Percentiles rank a stretch among this genome's conserved stretches.
Conservation (phyloP, 2,113 vertebrate genomes). For the Bujurquina vittata region DNA sequence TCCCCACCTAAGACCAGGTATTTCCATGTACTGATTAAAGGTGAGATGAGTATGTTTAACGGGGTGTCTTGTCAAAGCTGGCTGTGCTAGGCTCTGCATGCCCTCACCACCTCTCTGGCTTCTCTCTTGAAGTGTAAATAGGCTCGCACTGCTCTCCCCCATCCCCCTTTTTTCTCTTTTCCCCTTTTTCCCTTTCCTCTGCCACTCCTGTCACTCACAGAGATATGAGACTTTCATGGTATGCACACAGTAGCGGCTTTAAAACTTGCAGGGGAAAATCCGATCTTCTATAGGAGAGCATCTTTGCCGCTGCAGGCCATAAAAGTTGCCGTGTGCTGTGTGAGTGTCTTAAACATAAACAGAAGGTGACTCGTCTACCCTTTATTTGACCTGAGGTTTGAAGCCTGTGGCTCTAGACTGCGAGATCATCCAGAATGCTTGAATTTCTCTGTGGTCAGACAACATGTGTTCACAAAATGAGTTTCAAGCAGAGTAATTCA, state of each 20-base stretch:
- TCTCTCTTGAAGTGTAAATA: slow-evolving; percentile 82
- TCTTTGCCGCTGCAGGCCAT: neutral
- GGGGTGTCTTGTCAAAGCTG: slow-evolving; percentile 61
- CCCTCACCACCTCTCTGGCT: slow-evolving; percentile 66
- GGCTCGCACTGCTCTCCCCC: slow-evolving; percentile 58
- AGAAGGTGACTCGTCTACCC: slow-evolving; percentile 5
- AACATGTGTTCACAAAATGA: slow-evolving; percentile 34
- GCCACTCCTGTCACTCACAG: slow-evolving; percentile 59
- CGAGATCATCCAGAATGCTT: neutral
- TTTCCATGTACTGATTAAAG: slow-evolving; percentile 74
- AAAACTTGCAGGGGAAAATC: slow-evolving; percentile 23
- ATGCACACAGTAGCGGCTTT: slow-evolving; percentile 16
- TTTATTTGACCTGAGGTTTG: slow-evolving; percentile 42
- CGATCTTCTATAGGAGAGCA: slow-evolving; percentile 16
- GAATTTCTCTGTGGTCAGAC: slow-evolving; percentile 8
- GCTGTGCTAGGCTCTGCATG: slow-evolving; percentile 57
- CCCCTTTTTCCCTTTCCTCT: slow-evolving; percentile 37
- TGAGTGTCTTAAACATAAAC: slow-evolving; percentile 1
- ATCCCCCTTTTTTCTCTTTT: slow-evolving; percentile 29
- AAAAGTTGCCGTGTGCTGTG: neutral
- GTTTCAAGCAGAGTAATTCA: slow-evolving; percentile 38
- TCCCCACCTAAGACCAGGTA: slow-evolving; percentile 59
- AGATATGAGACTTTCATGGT: slow-evolving; percentile 52
- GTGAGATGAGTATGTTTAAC: slow-evolving; percentile 72
- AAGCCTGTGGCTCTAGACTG: neutral